Evolutionary conservation across 1,140 invertebrate species (phyloP), one percentile per base, ranked within the genome.

Genomic region (Gonatopus flavifemur): DNA sequence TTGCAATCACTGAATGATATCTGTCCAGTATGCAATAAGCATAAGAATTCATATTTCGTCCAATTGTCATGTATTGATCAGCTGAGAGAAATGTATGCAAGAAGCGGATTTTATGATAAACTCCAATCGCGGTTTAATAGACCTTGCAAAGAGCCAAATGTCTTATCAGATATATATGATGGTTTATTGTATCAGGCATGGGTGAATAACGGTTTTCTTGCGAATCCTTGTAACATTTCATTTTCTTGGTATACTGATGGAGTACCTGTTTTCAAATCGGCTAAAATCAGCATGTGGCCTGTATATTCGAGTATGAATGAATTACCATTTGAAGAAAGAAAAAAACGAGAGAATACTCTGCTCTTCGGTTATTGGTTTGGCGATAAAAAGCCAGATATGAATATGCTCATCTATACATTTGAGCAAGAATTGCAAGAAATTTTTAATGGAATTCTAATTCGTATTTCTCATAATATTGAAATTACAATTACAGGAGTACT

Each of bases 251-350:
- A 64, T 41, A 66, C 65, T 9, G 69, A 74, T 41, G 70, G 67
- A 0, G 50, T 71, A 22, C 62, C 67, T 7, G 55, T 72, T 7
- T 72, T 70, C 28, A 66, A 69, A 48, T 74, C 68, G 0, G 69
- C 68, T 13, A 54, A 62, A 53, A 51, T 59, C 18, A 61, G 57
- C 41, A 50, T 67, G 30, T 74, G 70, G 67, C 67, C 69, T 20
- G 44, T 72, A 9, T 61, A 67, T 31, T 40, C 64, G 3, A 46
- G 55, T 31, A 52, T 74, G 3, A 72, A 71, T 50, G 67, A 74
- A 52, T 44, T 72, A 25, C 35, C 57, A 2, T 67, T 55, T 40
- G 19, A 49, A 37, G 40, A 59, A 41, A 49, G 57, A n/a, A 62
- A 57, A 48, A 48, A 47, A 55, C 25, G 37, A 44, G 32, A 59